These are phyloP conservation scores for Raja brachyura DNA, from an alignment of 2,113 vertebrate species.

Conservation along the genomic window DNA sequence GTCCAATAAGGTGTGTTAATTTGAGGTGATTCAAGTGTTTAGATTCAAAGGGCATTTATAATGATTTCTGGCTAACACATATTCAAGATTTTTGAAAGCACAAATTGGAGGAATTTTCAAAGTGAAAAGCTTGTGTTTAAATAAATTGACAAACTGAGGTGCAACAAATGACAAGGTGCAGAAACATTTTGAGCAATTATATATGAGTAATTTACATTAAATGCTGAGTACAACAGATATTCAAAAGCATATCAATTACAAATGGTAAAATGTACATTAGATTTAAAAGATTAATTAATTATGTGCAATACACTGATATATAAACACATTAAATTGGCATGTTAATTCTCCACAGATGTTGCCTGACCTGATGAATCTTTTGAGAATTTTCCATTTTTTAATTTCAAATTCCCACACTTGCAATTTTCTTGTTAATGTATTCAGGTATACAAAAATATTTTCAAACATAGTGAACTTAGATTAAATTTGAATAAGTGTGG, in stretches of 20 bases:
- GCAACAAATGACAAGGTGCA: conserved; percentile 10
- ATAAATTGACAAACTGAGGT: conserved; percentile 6
- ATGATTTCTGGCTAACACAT: not conserved
- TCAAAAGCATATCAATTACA: conserved; percentile 16
- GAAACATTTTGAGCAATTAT: not conserved
- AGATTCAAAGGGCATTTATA: not conserved
- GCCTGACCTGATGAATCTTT: too few species aligned
- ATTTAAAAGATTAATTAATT: not conserved
- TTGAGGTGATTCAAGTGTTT: conserved; percentile 24
- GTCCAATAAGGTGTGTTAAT: conserved; percentile 4
- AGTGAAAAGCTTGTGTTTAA: not conserved
- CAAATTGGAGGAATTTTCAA: not conserved
- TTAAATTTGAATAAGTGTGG: not conserved
- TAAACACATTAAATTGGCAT: not conserved
- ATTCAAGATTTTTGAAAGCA: not conserved
- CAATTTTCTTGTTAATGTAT: too few species aligned
- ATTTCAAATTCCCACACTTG: too few species aligned
- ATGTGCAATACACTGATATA: not conserved
- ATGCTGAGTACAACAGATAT: conserved; percentile 4
- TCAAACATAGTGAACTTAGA: conserved; percentile 4
- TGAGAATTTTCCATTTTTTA: too few species aligned
- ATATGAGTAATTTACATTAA: not conserved
- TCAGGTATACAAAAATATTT: not conserved
- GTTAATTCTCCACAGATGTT: too few species aligned
- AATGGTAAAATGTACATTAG: not conserved